Evolutionary conservation across 2,888 invertebrate genomes (phyloP).

Genomic region (Incurvaria masculella): DNA sequence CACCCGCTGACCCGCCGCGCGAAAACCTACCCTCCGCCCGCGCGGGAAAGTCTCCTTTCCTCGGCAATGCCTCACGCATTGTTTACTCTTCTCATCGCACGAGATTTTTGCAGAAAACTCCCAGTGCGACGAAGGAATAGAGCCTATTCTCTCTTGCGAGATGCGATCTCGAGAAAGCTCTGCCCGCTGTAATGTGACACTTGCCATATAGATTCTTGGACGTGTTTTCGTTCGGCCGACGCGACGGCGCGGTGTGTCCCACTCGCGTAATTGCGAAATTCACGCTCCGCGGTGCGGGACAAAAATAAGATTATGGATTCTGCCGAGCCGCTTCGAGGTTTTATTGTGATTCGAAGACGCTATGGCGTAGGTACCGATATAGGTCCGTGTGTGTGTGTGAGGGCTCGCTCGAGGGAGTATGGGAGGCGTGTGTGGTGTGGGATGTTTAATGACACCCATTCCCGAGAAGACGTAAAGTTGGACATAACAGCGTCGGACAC

Average conservation of each 20-base stretch:
- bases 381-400: constrained; percentile 55
- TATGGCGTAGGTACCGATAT: constrained; percentile 19
- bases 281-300: constrained; percentile 56
- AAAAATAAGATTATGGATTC: constrained; percentile 59
- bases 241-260: constrained; percentile 13
- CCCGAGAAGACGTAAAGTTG: background rate
- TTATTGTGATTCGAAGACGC: constrained; percentile 52
- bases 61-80: background rate
- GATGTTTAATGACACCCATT: background rate
- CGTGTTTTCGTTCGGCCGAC: constrained; percentile 26
- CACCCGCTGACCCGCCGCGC: constrained; percentile 34
- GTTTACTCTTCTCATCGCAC: background rate
- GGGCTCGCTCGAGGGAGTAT: too few relatives aligned
- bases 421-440: too few relatives aligned
- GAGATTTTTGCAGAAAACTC: too few relatives aligned
- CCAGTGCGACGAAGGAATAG: too few relatives aligned
- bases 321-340: constrained; percentile 46
- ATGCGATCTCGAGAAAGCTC: background rate
- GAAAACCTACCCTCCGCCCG: constrained; percentile 40
- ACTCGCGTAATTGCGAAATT: constrained; percentile 55
- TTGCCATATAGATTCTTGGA: constrained; percentile 21
- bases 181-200: background rate
- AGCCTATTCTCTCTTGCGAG: too few relatives aligned
- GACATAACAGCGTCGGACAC: background rate
- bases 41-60: constrained; percentile 45